Percentiles rank a stretch among this genome's conserved stretches.
Conservation (phyloP, 2,797 vertebrate species). For the Esox masquinongy region DNA sequence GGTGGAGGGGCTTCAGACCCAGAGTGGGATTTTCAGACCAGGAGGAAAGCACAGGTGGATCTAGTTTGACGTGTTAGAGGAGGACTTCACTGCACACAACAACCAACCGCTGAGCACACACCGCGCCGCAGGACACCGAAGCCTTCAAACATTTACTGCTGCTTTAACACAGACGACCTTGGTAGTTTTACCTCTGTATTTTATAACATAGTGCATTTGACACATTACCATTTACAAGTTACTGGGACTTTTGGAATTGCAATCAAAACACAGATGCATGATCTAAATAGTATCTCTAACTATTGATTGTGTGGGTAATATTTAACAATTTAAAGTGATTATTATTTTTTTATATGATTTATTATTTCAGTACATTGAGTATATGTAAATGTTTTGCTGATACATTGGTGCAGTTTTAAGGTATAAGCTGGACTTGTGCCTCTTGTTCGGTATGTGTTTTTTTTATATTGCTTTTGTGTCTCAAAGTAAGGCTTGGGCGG, state of each 20-base stretch:
- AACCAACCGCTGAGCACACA: constrained; percentile 48
- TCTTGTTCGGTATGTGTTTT: constrained; percentile 53
- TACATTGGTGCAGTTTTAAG: constrained; percentile 60
- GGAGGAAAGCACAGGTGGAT: constrained; percentile 79
- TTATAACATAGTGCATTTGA: constrained; percentile 66
- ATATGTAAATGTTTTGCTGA: constrained; percentile 62
- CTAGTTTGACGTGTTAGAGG: constrained; percentile 75
- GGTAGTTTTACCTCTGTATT: constrained; percentile 59
- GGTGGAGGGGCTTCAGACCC: constrained; percentile 43
- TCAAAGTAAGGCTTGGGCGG: constrained; percentile 30
- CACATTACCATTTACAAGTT: constrained; percentile 66
- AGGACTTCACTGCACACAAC: constrained; percentile 44
- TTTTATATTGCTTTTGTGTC: constrained; percentile 64
- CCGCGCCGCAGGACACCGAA: constrained; percentile 47
- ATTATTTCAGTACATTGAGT: constrained; percentile 61
- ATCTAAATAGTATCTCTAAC: constrained; percentile 42
- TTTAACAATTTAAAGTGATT: constrained; percentile 60
- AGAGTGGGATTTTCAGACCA: constrained; percentile 67
- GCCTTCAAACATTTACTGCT: constrained; percentile 58
- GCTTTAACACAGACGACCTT: constrained; percentile 52
- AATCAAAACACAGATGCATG: constrained; percentile 44
- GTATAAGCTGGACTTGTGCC: constrained; percentile 76
- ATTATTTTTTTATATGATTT: constrained; percentile 68
- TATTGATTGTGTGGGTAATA: constrained; percentile 53
- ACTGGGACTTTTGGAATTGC: constrained; percentile 68